Conservation (phyloP, 2,113 vertebrate species). For the Ptychochromis oligacanthus region DNA sequence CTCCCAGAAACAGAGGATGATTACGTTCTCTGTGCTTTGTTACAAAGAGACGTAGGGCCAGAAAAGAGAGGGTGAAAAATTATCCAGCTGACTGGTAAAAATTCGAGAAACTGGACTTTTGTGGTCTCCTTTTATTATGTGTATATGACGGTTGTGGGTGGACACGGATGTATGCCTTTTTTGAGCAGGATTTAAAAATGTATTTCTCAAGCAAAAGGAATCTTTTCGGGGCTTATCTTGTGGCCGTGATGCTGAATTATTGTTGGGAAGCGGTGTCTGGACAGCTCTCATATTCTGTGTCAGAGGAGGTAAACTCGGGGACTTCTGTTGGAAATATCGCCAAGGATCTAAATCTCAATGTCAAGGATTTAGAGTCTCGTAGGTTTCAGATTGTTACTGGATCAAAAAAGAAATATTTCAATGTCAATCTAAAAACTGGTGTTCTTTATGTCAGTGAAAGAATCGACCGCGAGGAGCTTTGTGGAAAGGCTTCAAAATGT, state of each 20-base stretch:
- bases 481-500: constrained; percentile 46
- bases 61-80: not conserved
- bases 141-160: not conserved
- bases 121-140: not conserved
- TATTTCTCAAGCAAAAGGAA: not conserved
- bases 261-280: constrained; percentile 36
- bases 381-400: constrained; percentile 55
- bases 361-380: constrained; percentile 49
- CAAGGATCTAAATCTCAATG: constrained; percentile 62
- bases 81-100: not conserved
- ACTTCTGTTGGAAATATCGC: constrained; percentile 67
- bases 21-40: constrained; percentile 27
- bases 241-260: constrained; percentile 40
- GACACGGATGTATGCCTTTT: not conserved
- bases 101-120: not conserved
- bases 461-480: constrained; percentile 67
- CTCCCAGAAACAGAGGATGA: constrained; percentile 15
- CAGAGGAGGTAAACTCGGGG: constrained; percentile 69
- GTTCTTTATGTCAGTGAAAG: constrained; percentile 54
- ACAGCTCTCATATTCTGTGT: constrained; percentile 68
- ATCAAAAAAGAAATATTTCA: constrained; percentile 62
- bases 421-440: constrained; percentile 64
- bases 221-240: constrained; percentile 4
- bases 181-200: not conserved
- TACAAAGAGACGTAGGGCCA: not conserved